Percentiles rank a stretch among this genome's conserved stretches.
Evolutionary conservation across 2,797 vertebrate genomes (phyloP).

Genomic region (Rhinogobio ventralis): DNA sequence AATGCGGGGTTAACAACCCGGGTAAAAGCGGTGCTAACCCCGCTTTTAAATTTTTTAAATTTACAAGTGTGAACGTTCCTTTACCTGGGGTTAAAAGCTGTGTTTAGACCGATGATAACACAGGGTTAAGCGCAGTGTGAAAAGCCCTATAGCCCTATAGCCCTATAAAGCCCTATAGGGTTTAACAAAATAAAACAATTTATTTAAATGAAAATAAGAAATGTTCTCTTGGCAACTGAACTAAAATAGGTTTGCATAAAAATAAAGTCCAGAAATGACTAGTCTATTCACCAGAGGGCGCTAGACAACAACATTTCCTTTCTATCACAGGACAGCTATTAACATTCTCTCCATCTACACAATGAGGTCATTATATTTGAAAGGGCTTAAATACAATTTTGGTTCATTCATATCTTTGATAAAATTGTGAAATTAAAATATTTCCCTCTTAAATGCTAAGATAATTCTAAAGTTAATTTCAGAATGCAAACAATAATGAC

Average conservation of each 20-base stretch:
- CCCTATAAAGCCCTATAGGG: too few species aligned
- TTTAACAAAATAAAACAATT: too few species aligned
- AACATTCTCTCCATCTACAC: slow-evolving; percentile 48
- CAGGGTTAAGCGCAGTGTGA: too few species aligned
- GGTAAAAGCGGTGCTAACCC: too few species aligned
- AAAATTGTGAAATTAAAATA: not conserved
- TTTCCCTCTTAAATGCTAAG: not conserved
- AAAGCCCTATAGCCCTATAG: too few species aligned
- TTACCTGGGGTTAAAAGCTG: too few species aligned
- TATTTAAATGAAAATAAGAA: too few species aligned
- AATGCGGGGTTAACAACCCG: too few species aligned
- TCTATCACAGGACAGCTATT: slow-evolving; percentile 13
- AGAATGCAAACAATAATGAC: not conserved
- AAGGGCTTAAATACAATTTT: slow-evolving; percentile 57
- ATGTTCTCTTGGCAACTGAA: not conserved
- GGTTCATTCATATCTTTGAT: slow-evolving; percentile 53
- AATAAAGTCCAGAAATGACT: not conserved
- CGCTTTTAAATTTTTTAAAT: too few species aligned
- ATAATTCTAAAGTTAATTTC: not conserved
- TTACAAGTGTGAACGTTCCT: too few species aligned
- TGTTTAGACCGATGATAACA: too few species aligned
- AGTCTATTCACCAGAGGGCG: slow-evolving; percentile 53
- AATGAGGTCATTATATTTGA: slow-evolving; percentile 63
- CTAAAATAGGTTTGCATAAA: not conserved
- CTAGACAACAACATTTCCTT: slow-evolving; percentile 23